Conservation (phyloP, 1,140 invertebrate genomes). For the Prorops nasuta region DNA sequence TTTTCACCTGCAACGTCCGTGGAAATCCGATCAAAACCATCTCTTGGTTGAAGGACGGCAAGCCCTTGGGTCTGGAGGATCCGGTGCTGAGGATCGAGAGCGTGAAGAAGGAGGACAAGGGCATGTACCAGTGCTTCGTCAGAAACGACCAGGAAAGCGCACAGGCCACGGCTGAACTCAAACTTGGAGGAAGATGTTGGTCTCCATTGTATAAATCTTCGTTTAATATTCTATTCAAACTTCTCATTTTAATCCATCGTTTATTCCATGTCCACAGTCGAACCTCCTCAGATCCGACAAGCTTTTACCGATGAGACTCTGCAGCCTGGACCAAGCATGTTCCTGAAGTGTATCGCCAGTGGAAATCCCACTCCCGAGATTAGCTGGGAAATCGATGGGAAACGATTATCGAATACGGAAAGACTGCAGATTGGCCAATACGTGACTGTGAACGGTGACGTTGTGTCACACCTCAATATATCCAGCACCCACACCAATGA, state of each 20-base stretch:
- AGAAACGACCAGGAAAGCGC: slow-evolving; percentile 91
- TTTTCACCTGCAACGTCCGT: slow-evolving; percentile 85
- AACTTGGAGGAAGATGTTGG: slow-evolving; percentile 87
- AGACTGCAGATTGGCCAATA: slow-evolving; percentile 82
- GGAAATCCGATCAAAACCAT: slow-evolving; percentile 88
- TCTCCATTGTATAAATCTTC: slow-evolving; percentile 25
- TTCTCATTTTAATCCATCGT: neutral
- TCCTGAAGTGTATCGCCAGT: slow-evolving; percentile 76
- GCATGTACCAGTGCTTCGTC: slow-evolving; percentile 97
- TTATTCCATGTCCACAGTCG: slow-evolving; percentile 60
- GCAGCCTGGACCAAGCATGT: slow-evolving; percentile 81
- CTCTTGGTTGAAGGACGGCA: slow-evolving; percentile 91
- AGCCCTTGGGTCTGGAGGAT: slow-evolving; percentile 75
- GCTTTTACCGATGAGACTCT: slow-evolving; percentile 84
- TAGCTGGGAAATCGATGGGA: slow-evolving; percentile 89
- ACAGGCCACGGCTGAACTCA: slow-evolving; percentile 87
- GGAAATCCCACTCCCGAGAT: slow-evolving; percentile 95
- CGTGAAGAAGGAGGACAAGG: slow-evolving; percentile 91
- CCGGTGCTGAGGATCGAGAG: slow-evolving; percentile 80
- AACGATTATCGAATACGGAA: slow-evolving; percentile 78
- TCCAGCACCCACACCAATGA: slow-evolving; percentile 89
- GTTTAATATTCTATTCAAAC: neutral
- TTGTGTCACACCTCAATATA: slow-evolving; percentile 92
- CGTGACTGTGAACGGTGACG: slow-evolving; percentile 84
- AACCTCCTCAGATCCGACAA: slow-evolving; percentile 83